phyloP scores from a whole-genome alignment of 2,113 vertebrate genomes.

The Amphiprion ocellaris region DNA sequence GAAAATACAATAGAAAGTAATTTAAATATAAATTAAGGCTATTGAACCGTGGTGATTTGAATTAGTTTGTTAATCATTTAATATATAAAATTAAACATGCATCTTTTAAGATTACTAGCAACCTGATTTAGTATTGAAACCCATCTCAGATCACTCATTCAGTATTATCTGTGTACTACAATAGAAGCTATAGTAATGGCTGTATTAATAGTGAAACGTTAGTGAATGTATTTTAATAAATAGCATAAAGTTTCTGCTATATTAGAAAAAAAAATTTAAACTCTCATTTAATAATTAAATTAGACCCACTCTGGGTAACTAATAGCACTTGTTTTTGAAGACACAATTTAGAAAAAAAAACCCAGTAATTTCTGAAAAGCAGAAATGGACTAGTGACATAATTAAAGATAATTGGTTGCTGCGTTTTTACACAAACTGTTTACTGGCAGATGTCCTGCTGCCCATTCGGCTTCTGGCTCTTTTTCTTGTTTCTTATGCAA shows the following conservation, averaged over 20 bases:
- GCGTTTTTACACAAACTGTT: neutral
- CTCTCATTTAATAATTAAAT: neutral
- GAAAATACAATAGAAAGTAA: too few relatives aligned
- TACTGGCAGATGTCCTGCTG: slow-evolving; percentile 3
- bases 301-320: neutral
- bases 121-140: neutral
- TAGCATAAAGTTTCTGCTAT: too few relatives aligned
- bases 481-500: slow-evolving; percentile 49
- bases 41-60: too few relatives aligned
- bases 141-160: neutral
- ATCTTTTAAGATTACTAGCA: neutral
- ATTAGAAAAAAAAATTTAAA: too few relatives aligned
- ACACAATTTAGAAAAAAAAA: neutral
- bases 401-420: slow-evolving; percentile 13
- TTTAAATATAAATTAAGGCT: too few relatives aligned
- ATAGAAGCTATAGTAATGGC: too few relatives aligned
- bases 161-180: neutral
- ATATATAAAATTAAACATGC: too few relatives aligned
- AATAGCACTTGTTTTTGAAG: neutral
- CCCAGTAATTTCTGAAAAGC: neutral
- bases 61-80: too few relatives aligned
- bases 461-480: neutral
- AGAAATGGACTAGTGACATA: neutral
- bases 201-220: too few relatives aligned
- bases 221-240: too few relatives aligned